Percentiles rank a stretch among this genome's conserved stretches.
phyloP scores from a whole-genome alignment of 2,113 vertebrate species.

The Kobus ellipsiprymnus region DNA sequence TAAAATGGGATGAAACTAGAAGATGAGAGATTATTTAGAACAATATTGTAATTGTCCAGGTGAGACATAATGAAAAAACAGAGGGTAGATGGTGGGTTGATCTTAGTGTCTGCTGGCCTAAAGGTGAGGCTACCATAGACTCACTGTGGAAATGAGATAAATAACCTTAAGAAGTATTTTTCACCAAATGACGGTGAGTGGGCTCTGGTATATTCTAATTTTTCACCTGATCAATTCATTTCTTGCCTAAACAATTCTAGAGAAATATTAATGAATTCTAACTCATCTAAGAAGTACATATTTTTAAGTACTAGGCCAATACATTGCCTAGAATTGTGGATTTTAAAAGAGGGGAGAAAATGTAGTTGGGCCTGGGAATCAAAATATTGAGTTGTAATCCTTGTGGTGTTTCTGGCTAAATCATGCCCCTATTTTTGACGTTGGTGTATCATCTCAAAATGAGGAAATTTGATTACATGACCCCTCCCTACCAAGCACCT shows the following conservation, averaged over 20 bases:
- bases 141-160: neutral
- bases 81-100: neutral
- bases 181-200: neutral
- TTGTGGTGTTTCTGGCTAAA: neutral
- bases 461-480: neutral
- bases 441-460: neutral
- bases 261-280: neutral
- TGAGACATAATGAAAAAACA: neutral
- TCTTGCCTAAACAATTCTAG: neutral
- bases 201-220: neutral
- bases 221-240: neutral
- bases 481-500: neutral
- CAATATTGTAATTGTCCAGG: neutral
- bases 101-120: neutral
- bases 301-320: neutral
- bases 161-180: neutral
- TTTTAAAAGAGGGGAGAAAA: neutral
- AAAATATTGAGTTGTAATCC: neutral
- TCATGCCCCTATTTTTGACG: neutral
- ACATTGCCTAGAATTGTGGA: neutral
- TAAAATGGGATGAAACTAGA: neutral
- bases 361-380: neutral
- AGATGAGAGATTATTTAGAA: neutral
- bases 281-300: neutral
- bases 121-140: neutral